phyloP scores from a whole-genome alignment of 2,113 vertebrate genomes.

The Osmerus eperlanus region DNA sequence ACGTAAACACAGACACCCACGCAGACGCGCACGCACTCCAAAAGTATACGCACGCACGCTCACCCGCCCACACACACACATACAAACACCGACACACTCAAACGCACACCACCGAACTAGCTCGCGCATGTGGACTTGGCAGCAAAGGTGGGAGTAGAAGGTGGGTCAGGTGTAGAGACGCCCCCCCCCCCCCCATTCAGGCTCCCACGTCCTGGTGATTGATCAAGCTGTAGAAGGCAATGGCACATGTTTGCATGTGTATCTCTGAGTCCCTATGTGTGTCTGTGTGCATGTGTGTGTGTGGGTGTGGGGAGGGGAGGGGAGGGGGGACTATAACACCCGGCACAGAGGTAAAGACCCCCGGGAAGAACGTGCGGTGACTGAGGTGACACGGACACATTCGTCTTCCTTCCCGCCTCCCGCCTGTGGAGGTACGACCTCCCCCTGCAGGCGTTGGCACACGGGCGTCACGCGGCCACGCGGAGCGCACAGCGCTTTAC shows the following conservation, averaged over 20 bases:
- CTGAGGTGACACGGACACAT: too few relatives aligned
- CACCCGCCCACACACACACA: not conserved
- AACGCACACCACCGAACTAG: conserved; percentile 30
- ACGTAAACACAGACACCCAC: not conserved
- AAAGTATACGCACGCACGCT: not conserved
- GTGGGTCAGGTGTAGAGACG: too few relatives aligned
- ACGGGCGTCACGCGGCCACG: too few relatives aligned
- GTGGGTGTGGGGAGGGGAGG: too few relatives aligned
- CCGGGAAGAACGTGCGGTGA: too few relatives aligned
- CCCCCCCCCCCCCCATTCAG: conserved; percentile 24
- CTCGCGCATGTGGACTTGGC: conserved; percentile 34
- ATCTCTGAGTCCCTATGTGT: not conserved
- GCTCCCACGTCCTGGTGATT: conserved; percentile 42
- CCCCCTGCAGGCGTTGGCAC: too few relatives aligned
- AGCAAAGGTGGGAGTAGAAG: conserved; percentile 13
- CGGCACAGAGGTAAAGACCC: too few relatives aligned
- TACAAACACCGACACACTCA: conserved; percentile 20
- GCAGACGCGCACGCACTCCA: not conserved
- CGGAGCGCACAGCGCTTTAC: too few relatives aligned
- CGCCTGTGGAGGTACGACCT: too few relatives aligned
- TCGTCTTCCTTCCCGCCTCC: too few relatives aligned
- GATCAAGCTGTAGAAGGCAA: conserved; percentile 39
- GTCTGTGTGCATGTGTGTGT: too few relatives aligned
- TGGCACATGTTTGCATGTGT: not conserved
- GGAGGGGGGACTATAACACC: conserved; percentile 16